These are phyloP conservation scores for Smithornis capensis DNA, from an alignment of 2,113 vertebrate genomes.

Conservation along the genomic window DNA sequence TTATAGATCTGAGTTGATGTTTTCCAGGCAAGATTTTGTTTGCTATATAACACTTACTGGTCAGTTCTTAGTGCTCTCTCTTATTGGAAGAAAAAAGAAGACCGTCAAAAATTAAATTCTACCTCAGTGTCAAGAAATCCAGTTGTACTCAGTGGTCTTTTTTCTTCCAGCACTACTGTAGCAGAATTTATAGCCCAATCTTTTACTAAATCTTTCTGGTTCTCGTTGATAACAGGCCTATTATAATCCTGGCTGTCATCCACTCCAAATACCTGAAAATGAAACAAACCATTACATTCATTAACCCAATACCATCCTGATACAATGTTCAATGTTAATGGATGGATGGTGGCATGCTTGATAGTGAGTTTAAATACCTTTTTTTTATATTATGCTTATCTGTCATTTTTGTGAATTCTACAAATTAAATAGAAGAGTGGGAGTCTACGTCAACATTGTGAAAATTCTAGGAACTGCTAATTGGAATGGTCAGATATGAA, in stretches of 20 bases:
- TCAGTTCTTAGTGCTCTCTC: conserved; percentile 59
- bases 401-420: background rate
- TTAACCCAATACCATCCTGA: conserved; percentile 66
- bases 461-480: background rate
- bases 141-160: conserved; percentile 77
- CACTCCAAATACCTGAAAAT: conserved; percentile 92
- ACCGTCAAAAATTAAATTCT: conserved; percentile 69
- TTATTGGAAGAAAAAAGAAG: conserved; percentile 59
- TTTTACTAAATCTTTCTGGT: conserved; percentile 80
- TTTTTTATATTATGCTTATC: background rate
- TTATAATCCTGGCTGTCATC: conserved; percentile 88
- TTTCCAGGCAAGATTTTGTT: conserved; percentile 8
- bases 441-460: background rate
- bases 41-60: conserved; percentile 39
- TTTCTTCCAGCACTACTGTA: conserved; percentile 77
- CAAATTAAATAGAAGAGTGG: background rate
- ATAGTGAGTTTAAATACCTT: background rate
- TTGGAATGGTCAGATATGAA: conserved; percentile 40
- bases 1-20: background rate
- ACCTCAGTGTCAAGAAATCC: conserved; percentile 84
- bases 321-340: conserved; percentile 43
- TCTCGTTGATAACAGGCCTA: conserved; percentile 79
- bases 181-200: conserved; percentile 79
- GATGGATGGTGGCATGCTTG: conserved; percentile 52
- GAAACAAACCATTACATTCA: conserved; percentile 72